Percentiles rank a stretch among this genome's conserved stretches.
Conservation (phyloP, 2,113 vertebrate genomes). For the Myotis lucifugus region DNA sequence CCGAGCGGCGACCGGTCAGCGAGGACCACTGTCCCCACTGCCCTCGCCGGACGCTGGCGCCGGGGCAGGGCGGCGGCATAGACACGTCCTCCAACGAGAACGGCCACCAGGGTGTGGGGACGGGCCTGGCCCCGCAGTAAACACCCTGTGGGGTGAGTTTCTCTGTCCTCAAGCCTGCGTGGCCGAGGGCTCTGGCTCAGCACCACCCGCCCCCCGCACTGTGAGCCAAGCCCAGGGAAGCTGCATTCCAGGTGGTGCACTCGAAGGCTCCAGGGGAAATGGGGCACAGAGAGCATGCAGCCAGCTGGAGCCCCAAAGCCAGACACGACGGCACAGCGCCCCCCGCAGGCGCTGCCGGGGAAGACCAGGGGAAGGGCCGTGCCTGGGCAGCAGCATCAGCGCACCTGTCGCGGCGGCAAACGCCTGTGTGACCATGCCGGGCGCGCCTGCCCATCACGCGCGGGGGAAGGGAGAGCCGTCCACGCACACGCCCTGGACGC, state of each 20-base stretch:
- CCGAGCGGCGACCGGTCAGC: neutral
- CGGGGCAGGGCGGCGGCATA: neutral
- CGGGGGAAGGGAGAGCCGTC: accelerated
- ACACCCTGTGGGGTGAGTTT: too few relatives aligned
- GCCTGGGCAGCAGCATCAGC: neutral
- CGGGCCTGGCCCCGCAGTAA: neutral
- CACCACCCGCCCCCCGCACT: neutral
- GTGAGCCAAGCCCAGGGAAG: neutral
- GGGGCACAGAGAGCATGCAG: neutral
- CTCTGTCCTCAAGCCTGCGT: neutral
- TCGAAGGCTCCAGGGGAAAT: neutral
- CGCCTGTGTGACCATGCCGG: accelerated
- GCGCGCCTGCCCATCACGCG: neutral
- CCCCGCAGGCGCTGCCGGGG: neutral
- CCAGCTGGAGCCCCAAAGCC: accelerated
- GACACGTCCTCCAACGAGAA: neutral
- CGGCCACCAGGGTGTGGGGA: neutral
- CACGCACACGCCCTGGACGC: accelerated
- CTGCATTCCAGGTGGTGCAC: neutral
- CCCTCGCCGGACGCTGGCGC: neutral
- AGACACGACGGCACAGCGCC: accelerated
- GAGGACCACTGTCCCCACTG: accelerated
- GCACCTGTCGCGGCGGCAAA: neutral
- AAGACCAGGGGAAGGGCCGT: neutral
- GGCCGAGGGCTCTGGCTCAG: neutral